Evolutionary conservation across 2,113 vertebrate species (phyloP), one percentile per base, ranked within the genome.

Genomic region (Dasyprocta punctata): DNA sequence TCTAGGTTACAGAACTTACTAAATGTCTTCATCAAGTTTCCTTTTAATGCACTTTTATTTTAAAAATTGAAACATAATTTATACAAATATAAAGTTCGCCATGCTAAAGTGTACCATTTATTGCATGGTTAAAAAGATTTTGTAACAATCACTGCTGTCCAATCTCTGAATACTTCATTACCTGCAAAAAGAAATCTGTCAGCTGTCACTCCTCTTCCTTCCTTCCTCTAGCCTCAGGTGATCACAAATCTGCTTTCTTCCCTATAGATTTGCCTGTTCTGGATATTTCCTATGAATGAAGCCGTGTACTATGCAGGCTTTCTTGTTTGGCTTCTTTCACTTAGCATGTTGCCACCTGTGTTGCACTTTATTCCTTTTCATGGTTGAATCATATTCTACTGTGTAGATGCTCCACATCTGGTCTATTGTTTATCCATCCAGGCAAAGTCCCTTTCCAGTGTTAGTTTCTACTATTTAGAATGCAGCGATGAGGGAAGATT

Each of bases 11-110:
- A 16, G 52, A 36, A 44, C 38, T 63, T 78, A 38, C 44, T 63
- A 56, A 86, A 75, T 33, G 22, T 38, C 2, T 69, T 61, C 36
- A 30, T 49, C 30, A 85, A 28, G 36, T 22, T 16, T 13, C 3
- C 36, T 90, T 69, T 77, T 41, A 13, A 36, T 75, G 19, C 6
- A 8, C 65, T 47, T 83, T 69, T 63, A 47, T 80, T 71, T 54
- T 44, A 58, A 90, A 87, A 90, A 24, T n/a, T 90, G 44, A 82
- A 67, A 82, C 73, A 71, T 6, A 96, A 93, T 75, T 10, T 63
- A 20, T 11, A 65, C 86, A 86, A 77, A 52, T 11, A 65, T 86
- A 89, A 82, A 65, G 80, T 44, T 84, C 54, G 28, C 24, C n/a
- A 11, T 47, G 47, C 49, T 69, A 19, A 54, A 54, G 1, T 71